Percentiles rank a stretch among this genome's conserved stretches.
Conservation (phyloP, 2,797 vertebrate species). For the Pseudochirops corinnae region DNA sequence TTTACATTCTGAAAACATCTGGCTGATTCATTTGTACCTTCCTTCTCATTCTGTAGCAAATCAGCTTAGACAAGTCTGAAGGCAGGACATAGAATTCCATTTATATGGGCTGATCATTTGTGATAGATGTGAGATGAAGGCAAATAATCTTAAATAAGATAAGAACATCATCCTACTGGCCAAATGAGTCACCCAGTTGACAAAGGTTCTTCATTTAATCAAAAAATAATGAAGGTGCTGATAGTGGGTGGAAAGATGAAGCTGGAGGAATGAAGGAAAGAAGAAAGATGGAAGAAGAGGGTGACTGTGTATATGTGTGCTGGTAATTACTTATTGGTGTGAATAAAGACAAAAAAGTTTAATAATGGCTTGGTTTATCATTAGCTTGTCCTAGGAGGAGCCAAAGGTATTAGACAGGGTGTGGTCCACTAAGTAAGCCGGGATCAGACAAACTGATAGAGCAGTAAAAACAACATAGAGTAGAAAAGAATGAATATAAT, state of each 20-base stretch:
- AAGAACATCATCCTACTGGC: constrained; percentile 1
- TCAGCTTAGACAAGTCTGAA: constrained; percentile 9
- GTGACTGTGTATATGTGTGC: neutral
- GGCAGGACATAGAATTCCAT: neutral
- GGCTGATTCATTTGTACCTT: constrained; percentile 47
- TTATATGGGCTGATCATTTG: neutral
- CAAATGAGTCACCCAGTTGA: neutral
- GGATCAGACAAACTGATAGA: neutral
- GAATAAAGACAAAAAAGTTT: neutral
- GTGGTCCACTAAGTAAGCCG: neutral
- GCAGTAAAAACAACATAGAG: neutral
- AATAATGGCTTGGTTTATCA: neutral
- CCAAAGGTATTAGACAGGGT: neutral
- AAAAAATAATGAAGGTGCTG: neutral
- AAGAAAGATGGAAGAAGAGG: neutral
- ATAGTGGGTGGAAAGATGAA: neutral
- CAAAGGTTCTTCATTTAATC: constrained; percentile 11
- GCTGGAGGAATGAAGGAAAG: neutral
- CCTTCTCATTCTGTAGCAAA: constrained; percentile 45
- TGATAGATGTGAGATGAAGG: neutral
- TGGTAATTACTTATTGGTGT: neutral
- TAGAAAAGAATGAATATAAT: neutral
- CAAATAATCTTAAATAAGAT: constrained; percentile 8
- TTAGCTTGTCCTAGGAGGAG: neutral
- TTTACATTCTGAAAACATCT: constrained; percentile 63